Percentiles rank a stretch among this genome's conserved stretches.
These are phyloP conservation scores for Meles meles DNA, from an alignment of 2,113 vertebrate species.

Conservation along the genomic window DNA sequence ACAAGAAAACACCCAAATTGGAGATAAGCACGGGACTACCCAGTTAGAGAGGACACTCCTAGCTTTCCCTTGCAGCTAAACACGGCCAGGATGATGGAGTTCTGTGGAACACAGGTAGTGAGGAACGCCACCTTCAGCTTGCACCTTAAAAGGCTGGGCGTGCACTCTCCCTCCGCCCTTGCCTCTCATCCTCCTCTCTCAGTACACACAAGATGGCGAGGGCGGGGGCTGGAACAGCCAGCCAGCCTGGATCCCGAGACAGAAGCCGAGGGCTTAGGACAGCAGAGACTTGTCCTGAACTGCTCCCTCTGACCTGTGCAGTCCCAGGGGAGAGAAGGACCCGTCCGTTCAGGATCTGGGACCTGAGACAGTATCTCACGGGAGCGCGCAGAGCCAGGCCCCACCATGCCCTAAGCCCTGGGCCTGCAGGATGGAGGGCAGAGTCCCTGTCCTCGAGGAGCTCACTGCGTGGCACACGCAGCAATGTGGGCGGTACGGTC, in stretches of 20 bases:
- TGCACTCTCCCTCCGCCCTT: too few species aligned
- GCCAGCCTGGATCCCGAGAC: neutral
- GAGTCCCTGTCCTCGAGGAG: neutral
- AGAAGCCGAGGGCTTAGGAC: neutral
- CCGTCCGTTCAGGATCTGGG: too few species aligned
- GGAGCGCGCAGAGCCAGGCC: neutral
- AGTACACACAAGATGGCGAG: neutral
- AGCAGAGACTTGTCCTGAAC: neutral
- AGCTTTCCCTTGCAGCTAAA: neutral
- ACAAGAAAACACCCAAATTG: neutral
- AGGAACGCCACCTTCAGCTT: neutral
- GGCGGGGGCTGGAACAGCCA: neutral
- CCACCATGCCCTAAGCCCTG: neutral
- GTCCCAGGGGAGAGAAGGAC: neutral
- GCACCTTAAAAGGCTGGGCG: neutral
- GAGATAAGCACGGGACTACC: neutral
- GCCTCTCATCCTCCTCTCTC: neutral
- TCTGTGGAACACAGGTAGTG: neutral
- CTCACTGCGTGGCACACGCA: neutral
- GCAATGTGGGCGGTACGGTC: accelerated
- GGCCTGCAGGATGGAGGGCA: neutral
- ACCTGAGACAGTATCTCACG: neutral
- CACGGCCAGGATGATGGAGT: neutral
- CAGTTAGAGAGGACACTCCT: neutral
- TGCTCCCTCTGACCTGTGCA: neutral